Base-by-base conservation (phyloP, 2,797 vertebrate species). In the Adrianichthys oophorus region DNA sequence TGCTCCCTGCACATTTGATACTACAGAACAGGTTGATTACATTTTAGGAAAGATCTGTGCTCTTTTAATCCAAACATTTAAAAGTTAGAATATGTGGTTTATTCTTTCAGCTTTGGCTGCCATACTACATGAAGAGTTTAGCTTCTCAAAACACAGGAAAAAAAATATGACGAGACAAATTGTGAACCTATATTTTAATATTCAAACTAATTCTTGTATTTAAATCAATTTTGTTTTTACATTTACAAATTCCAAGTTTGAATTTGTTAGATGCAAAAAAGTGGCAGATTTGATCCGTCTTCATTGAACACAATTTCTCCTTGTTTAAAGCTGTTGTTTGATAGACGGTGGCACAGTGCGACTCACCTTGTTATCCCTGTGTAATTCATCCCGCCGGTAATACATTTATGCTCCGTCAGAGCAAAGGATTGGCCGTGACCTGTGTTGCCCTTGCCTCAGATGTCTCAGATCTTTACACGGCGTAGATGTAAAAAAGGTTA, bases 321-420 rank as follows among this genome's bases (percentile, higher is more conserved):
- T 83, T 88, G 81, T 88, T 87, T 87, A 85, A 84, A 85, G 76
- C 72, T 73, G 79, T 85, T 78, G 84, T 85, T 77, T 79, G 74
- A 86, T 85, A 67, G 74, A 76, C 64, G 66, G 65, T 79, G 82
- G 79, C 80, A 56, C 8, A 41, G 72, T 6, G 62, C 63, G 64
- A 79, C 85, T 83, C 76, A 68, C 74, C 17, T 57, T 74, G 84
- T 85, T 85, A 86, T 87, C 85, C 87, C 84, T 68, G 49, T 74
- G 79, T 85, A 88, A 84, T 87, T 86, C 83, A 72, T 55, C 68
- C 75, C 56, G 57, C 78, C 70, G 78, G 73, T 84, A 83, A 85
- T 87, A 88, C 78, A 87, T 90, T 87, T 85, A 85, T 87, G 86
- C 85, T 85, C 85, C 68, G 76, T 84, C 87, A 86, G 87, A 87